Evolutionary conservation across 2,888 invertebrate genomes (phyloP).

Genomic region (Trichogramma dendrolimi): DNA sequence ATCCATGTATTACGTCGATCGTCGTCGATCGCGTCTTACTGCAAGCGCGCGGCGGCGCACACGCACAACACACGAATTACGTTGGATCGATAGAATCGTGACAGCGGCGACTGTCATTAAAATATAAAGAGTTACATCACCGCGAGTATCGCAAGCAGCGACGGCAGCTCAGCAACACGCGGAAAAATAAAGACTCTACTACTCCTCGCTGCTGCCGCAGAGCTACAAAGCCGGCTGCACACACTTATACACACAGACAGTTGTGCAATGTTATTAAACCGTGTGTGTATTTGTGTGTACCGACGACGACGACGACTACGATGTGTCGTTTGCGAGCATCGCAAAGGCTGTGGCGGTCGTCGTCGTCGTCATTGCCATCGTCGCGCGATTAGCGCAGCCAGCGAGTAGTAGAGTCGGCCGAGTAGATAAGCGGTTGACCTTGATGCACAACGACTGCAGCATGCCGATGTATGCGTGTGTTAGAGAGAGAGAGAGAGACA

Average conservation of each 20-base stretch:
- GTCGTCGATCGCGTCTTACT: neutral
- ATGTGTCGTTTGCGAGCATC: no score
- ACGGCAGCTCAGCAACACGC: neutral
- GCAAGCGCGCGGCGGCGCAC: neutral
- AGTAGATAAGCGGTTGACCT: constrained; percentile 38
- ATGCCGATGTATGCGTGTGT: neutral
- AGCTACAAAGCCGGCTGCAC: neutral
- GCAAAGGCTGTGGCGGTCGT: constrained; percentile 30
- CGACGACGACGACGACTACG: constrained; percentile 20
- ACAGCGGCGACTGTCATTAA: neutral
- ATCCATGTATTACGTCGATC: neutral
- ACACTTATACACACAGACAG: neutral
- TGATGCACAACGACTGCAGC: constrained; percentile 20
- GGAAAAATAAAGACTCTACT: constrained; percentile 7
- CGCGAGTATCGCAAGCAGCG: neutral
- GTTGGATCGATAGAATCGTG: constrained; percentile 20
- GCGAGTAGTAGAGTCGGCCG: constrained; percentile 40
- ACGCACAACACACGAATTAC: constrained; percentile 19
- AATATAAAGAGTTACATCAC: constrained; percentile 17
- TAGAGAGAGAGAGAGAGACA: neutral
- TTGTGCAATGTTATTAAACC: neutral
- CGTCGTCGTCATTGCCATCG: constrained; percentile 39
- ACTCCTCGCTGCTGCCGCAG: no score
- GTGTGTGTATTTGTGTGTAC: no score
- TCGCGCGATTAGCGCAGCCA: constrained; percentile 36